phyloP scores from a whole-genome alignment of 1,140 invertebrate genomes.

The Sitobion miscanthi region DNA sequence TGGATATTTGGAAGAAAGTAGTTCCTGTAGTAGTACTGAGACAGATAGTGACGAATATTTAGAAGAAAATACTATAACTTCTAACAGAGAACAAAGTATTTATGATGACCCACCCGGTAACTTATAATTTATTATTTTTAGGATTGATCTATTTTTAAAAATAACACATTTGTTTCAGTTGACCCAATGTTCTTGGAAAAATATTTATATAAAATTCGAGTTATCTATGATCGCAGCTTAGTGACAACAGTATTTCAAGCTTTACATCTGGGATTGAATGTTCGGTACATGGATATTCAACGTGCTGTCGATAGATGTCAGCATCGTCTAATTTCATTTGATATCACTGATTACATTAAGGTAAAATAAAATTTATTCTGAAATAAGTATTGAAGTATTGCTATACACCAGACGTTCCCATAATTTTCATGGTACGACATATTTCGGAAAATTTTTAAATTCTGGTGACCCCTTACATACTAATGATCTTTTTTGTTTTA shows the following conservation, averaged over 20 bases:
- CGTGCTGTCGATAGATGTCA: conserved; percentile 78
- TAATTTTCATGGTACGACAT: not conserved
- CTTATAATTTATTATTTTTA: not conserved
- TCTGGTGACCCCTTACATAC: no score
- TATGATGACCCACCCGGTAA: not conserved
- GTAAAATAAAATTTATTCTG: conserved; percentile 60
- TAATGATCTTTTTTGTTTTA: no score
- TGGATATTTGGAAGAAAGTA: not conserved
- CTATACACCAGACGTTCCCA: not conserved
- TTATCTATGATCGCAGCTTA: conserved; percentile 73
- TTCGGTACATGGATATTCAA: conserved; percentile 73
- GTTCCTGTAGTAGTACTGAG: not conserved
- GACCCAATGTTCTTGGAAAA: conserved; percentile 65
- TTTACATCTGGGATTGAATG: conserved; percentile 68
- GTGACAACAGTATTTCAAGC: conserved; percentile 72
- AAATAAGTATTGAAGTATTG: not conserved
- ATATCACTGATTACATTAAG: conserved; percentile 75
- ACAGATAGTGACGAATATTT: not conserved
- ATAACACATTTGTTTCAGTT: not conserved
- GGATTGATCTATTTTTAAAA: not conserved
- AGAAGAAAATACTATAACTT: not conserved
- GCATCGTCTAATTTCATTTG: conserved; percentile 73
- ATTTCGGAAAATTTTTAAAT: no score
- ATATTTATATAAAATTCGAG: conserved; percentile 69
- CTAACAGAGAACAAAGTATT: not conserved